Evolutionary conservation across 2,888 invertebrate species (phyloP).

Genomic region (Chrysomela aeneicollis): DNA sequence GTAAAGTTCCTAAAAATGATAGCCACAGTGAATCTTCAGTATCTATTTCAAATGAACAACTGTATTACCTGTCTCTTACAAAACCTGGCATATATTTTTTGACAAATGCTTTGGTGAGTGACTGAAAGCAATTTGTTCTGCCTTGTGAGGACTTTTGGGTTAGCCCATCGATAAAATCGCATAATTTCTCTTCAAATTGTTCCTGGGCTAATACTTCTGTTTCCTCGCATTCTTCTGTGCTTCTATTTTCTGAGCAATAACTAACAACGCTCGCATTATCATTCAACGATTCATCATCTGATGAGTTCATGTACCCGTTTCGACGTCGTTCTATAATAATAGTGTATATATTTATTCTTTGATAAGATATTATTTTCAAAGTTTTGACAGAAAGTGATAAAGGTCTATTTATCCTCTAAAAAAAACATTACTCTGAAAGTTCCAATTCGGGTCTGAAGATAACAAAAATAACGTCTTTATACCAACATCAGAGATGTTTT

Average conservation of each 20-base stretch:
- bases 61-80: slow-evolving; percentile 72
- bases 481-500: no score
- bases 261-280: slow-evolving; percentile 87
- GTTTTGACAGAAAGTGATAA: no score
- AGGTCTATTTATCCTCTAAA: no score
- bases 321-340: slow-evolving; percentile 39
- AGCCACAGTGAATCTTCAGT: background rate
- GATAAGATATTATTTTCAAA: no score
- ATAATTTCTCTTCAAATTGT: slow-evolving; percentile 85
- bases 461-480: no score
- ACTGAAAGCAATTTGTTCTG: slow-evolving; percentile 75
- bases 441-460: no score
- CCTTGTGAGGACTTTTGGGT: slow-evolving; percentile 90
- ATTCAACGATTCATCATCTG: slow-evolving; percentile 74
- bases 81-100: slow-evolving; percentile 81
- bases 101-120: slow-evolving; percentile 77
- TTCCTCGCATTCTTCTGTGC: slow-evolving; percentile 62
- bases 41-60: background rate
- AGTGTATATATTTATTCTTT: no score
- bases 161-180: slow-evolving; percentile 86
- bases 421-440: no score
- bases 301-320: slow-evolving; percentile 55
- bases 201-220: slow-evolving; percentile 71
- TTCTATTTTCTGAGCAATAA: slow-evolving; percentile 77
- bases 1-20: slow-evolving; percentile 67